Evolutionary conservation across 2,113 vertebrate genomes (phyloP).

Genomic region (Paedocypris sp.): DNA sequence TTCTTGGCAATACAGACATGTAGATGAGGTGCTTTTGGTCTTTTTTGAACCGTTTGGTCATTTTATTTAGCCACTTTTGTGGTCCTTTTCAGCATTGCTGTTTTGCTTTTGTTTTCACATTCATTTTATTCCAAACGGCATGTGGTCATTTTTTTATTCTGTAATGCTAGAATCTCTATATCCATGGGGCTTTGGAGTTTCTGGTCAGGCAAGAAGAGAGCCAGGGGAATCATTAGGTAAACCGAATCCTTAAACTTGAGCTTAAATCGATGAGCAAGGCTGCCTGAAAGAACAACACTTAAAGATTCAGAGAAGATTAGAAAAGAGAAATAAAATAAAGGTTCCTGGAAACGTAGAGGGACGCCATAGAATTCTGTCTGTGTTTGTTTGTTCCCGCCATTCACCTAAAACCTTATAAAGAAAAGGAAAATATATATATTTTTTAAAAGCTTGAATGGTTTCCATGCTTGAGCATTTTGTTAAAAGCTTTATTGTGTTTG

Average conservation of each 20-base stretch:
- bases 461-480: too few relatives aligned
- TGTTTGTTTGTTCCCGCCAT: too few relatives aligned
- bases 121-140: not conserved
- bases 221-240: constrained; percentile 61
- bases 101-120: not conserved
- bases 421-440: too few relatives aligned
- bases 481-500: too few relatives aligned
- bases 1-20: not conserved
- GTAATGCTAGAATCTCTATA: constrained; percentile 23
- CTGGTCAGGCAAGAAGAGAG: constrained; percentile 58
- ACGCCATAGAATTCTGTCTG: too few relatives aligned
- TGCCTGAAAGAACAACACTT: constrained; percentile 55
- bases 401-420: too few relatives aligned
- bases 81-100: not conserved
- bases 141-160: not conserved
- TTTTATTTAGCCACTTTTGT: not conserved
- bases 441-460: too few relatives aligned
- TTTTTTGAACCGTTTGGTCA: not conserved
- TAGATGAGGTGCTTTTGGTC: not conserved
- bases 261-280: constrained; percentile 57
- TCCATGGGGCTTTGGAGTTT: constrained; percentile 50
- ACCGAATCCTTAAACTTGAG: constrained; percentile 54
- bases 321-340: too few relatives aligned
- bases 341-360: too few relatives aligned
- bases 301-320: too few relatives aligned